phyloP scores from a whole-genome alignment of 2,888 invertebrate species.

The Epinotia nisella region DNA sequence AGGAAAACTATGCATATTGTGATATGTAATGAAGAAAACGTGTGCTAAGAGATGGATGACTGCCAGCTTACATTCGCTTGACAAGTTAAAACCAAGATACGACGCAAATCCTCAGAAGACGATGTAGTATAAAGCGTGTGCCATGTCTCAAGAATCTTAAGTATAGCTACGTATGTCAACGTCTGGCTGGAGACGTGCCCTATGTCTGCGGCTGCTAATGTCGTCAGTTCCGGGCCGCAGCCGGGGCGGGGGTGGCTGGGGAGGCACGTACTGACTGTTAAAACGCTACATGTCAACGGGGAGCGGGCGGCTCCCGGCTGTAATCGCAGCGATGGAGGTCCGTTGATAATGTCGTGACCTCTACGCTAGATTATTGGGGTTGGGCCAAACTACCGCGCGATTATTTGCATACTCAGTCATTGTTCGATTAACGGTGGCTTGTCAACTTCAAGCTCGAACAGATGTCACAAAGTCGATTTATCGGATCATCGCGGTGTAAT shows the following conservation, averaged over 20 bases:
- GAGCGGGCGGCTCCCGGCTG: slow-evolving; percentile 66
- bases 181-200: slow-evolving; percentile 76
- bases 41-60: slow-evolving; percentile 40
- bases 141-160: slow-evolving; percentile 47
- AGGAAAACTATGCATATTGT: slow-evolving; percentile 39
- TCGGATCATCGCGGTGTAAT: not conserved
- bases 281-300: slow-evolving; percentile 82
- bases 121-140: slow-evolving; percentile 33
- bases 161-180: slow-evolving; percentile 70
- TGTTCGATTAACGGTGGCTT: slow-evolving; percentile 21
- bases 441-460: slow-evolving; percentile 15
- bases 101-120: slow-evolving; percentile 36
- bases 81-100: slow-evolving; percentile 40
- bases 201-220: slow-evolving; percentile 84
- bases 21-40: slow-evolving; percentile 34
- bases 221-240: slow-evolving; percentile 73
- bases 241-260: slow-evolving; percentile 51
- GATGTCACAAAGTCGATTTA: slow-evolving; percentile 18
- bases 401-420: slow-evolving; percentile 47
- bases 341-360: slow-evolving; percentile 79
- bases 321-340: slow-evolving; percentile 71
- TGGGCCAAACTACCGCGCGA: slow-evolving; percentile 55
- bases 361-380: slow-evolving; percentile 51
- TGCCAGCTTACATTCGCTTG: slow-evolving; percentile 39
- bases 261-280: slow-evolving; percentile 81